Evolutionary conservation across 2,888 invertebrate genomes (phyloP).

Genomic region (Cepaea hortensis): DNA sequence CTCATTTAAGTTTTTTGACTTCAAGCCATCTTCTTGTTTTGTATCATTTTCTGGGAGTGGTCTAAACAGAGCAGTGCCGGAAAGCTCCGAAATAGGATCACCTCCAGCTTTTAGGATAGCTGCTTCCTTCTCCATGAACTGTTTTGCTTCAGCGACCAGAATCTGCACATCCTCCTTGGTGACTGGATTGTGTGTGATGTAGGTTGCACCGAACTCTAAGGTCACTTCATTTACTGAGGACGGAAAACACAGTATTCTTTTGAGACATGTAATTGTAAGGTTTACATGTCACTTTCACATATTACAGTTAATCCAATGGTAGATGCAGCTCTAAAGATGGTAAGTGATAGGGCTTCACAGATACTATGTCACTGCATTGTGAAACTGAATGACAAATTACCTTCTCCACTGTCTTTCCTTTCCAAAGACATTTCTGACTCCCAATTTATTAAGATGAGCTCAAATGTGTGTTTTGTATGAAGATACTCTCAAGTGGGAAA

Average conservation of each 20-base stretch:
- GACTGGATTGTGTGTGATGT: slow-evolving; percentile 63
- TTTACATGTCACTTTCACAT: too few relatives aligned
- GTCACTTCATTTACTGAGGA: slow-evolving; percentile 69
- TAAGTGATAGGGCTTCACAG: too few relatives aligned
- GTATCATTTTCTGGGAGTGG: slow-evolving; percentile 52
- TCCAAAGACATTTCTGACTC: too few relatives aligned
- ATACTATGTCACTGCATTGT: too few relatives aligned
- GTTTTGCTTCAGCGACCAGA: slow-evolving; percentile 58
- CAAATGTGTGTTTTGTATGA: too few relatives aligned
- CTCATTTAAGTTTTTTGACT: background rate
- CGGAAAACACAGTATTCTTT: background rate
- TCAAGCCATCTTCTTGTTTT: slow-evolving; percentile 3
- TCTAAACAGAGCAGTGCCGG: slow-evolving; percentile 55
- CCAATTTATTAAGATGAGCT: too few relatives aligned
- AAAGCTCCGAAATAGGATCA: slow-evolving; percentile 56
- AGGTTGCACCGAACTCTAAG: slow-evolving; percentile 61
- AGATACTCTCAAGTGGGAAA: too few relatives aligned
- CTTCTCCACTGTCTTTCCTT: too few relatives aligned
- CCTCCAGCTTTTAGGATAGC: slow-evolving; percentile 52
- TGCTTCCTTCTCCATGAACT: slow-evolving; percentile 57
- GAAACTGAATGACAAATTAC: too few relatives aligned
- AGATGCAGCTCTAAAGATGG: too few relatives aligned
- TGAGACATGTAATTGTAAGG: too few relatives aligned
- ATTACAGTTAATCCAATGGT: too few relatives aligned
- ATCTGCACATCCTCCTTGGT: slow-evolving; percentile 54